Conservation (phyloP, 1,140 invertebrate species). For the Rhagoletis pomonella region DNA sequence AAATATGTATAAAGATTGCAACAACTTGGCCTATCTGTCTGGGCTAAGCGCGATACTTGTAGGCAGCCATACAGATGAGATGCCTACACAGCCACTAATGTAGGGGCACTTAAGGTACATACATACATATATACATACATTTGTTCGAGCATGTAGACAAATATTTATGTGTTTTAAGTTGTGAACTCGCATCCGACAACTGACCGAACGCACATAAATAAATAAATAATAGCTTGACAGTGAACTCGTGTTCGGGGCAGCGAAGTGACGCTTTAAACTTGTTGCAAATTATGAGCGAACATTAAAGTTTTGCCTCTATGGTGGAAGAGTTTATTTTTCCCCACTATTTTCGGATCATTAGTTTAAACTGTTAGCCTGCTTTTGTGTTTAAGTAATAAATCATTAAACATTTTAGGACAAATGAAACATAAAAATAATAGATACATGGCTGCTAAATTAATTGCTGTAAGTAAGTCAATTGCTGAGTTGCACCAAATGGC, state of each 20-base stretch:
- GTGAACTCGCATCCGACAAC: slow-evolving; percentile 3
- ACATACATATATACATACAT: not conserved
- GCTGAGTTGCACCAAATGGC: too few species aligned
- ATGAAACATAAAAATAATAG: too few species aligned
- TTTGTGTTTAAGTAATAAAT: not conserved
- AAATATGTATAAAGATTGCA: not conserved
- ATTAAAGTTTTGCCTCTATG: not conserved
- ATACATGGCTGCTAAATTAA: too few species aligned
- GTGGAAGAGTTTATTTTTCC: too few species aligned
- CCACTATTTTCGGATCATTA: too few species aligned
- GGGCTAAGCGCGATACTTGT: not conserved
- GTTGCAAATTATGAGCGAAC: not conserved
- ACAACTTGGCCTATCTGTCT: slow-evolving; percentile 6
- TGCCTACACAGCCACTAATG: not conserved
- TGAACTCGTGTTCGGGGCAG: not conserved
- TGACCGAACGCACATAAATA: not conserved
- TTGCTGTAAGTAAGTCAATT: too few species aligned
- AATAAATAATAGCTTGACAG: slow-evolving; percentile 3
- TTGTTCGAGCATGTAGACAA: not conserved
- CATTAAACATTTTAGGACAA: not conserved
- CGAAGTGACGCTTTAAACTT: not conserved
- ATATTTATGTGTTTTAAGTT: slow-evolving; percentile 6
- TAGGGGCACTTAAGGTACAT: not conserved
- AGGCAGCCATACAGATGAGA: not conserved
- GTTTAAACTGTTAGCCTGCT: not conserved